Evolutionary conservation across 1,140 invertebrate genomes (phyloP), one percentile per base, ranked within the genome.

Genomic region (Ectropis grisescens): DNA sequence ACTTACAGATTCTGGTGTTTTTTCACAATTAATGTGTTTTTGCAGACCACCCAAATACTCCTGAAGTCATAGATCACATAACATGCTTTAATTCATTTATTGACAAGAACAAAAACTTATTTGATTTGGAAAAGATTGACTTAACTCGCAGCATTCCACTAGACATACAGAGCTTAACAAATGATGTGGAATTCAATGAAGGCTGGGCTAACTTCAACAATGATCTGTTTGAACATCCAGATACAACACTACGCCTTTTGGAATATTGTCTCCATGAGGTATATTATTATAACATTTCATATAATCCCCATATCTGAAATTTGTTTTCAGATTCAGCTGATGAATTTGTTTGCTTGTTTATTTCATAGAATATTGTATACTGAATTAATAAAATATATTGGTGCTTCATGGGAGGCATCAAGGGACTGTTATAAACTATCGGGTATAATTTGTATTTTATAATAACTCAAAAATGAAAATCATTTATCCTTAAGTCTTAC

Each of bases 241-340:
- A 85, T 39, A 75, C 82, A 41, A 85, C 86, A 24, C 78, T 94
- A 13, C 85, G 85, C 33, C 87, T 88, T 49, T 62, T 94, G 13
- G 89, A 89, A 35, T 76, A 92, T 42, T 89, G 90, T 34, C 86
- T 93, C 69, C 88, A 93, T 82, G 87, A 92, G 72, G 87, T 90
- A 47, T 22, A 16, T 36, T 38, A 25, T 41, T 34, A 40, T 42
- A 28, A 43, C 33, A n/a, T n/a, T n/a, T n/a, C n/a, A n/a, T n/a
- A n/a, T n/a, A n/a, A n/a, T n/a, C n/a, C n/a, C n/a, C n/a, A n/a
- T n/a, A n/a, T n/a, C n/a, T n/a, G n/a, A n/a, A n/a, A n/a, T n/a
- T n/a, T n/a, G n/a, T n/a, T n/a, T n/a, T n/a, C n/a, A n/a, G n/a
- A n/a, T n/a, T n/a, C n/a, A n/a, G n/a, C n/a, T n/a, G n/a, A n/a